phyloP scores from a whole-genome alignment of 2,797 vertebrate genomes.

The Netta rufina region DNA sequence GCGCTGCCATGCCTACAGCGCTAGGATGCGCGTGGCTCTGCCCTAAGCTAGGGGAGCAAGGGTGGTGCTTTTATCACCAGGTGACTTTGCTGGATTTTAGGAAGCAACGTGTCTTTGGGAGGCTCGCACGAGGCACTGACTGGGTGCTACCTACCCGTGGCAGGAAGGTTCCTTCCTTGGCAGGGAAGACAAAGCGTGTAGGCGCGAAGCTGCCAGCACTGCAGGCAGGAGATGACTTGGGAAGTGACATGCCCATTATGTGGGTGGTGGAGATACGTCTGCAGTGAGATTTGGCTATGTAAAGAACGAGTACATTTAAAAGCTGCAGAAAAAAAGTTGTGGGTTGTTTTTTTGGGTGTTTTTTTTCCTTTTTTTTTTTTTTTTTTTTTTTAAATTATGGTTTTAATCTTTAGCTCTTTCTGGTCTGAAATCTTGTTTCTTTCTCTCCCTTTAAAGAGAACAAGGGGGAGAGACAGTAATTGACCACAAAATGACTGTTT shows the following conservation, averaged over 20 bases:
- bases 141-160: background rate
- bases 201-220: background rate
- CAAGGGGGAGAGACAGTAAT: background rate
- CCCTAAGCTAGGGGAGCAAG: background rate
- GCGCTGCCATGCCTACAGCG: background rate
- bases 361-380: too few relatives aligned
- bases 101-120: fast-evolving
- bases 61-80: background rate
- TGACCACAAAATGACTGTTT: background rate
- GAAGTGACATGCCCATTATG: background rate
- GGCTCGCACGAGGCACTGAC: background rate
- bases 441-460: background rate
- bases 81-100: background rate
- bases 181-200: background rate
- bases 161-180: background rate
- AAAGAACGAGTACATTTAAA: background rate
- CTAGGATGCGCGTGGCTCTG: background rate
- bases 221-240: background rate
- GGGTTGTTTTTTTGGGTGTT: background rate
- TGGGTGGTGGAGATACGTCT: background rate
- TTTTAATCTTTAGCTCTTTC: background rate
- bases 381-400: background rate
- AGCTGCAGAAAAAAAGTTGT: background rate
- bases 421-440: background rate
- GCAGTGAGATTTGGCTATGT: background rate